Evolutionary conservation across 1,140 invertebrate species (phyloP).

Genomic region (Ruditapes philippinarum): DNA sequence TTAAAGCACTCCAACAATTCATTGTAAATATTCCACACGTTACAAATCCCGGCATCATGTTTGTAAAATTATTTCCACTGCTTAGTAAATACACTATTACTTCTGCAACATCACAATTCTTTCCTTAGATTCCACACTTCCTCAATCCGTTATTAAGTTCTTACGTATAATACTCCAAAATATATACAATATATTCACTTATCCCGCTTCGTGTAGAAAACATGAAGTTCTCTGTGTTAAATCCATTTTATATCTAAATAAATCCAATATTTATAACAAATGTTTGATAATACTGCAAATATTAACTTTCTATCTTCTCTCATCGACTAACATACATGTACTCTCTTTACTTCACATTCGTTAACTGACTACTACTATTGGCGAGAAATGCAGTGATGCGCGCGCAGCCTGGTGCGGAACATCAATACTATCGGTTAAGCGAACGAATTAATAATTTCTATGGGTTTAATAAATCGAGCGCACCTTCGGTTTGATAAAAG

Average conservation of each 20-base stretch:
- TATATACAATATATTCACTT: not conserved
- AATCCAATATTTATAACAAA: not conserved
- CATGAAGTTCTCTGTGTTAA: not conserved
- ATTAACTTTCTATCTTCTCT: constrained; percentile 20
- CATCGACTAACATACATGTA: not conserved
- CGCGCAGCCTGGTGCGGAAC: constrained; percentile 29
- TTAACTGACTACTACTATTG: constrained; percentile 3
- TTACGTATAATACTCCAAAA: not conserved
- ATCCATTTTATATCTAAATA: constrained; percentile 11
- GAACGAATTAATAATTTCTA: constrained; percentile 12
- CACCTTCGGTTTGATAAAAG: constrained; percentile 8
- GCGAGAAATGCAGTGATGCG: constrained; percentile 28
- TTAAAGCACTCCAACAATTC: not conserved
- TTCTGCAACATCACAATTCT: not conserved
- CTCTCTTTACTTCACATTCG: not conserved
- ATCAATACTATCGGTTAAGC: constrained; percentile 34
- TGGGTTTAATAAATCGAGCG: constrained; percentile 23
- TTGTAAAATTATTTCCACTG: not conserved
- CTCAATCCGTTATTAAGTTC: too few species aligned
- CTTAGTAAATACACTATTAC: too few species aligned
- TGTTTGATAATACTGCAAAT: not conserved
- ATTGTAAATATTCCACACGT: not conserved
- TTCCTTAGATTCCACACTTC: not conserved
- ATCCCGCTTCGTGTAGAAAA: constrained; percentile 25
- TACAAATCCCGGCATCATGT: not conserved